Evolutionary conservation across 1,140 invertebrate genomes (phyloP), one percentile per base, ranked within the genome.

Genomic region (Drosophila jambulina): DNA sequence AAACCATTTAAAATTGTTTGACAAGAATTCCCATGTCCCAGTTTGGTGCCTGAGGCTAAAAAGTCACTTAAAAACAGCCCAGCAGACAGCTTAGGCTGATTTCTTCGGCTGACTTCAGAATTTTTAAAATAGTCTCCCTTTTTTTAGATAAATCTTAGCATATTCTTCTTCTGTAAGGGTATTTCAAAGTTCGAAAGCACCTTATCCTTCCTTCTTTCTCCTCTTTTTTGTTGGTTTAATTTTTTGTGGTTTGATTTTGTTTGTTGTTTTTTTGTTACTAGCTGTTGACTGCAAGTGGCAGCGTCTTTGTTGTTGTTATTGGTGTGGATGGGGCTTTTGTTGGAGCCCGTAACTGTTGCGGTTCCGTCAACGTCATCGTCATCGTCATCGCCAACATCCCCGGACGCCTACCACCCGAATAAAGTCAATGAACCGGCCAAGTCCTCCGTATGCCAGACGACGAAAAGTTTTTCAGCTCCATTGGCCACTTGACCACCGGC

Each of bases 291-390:
- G 62, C 62, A 65, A 65, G 38, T 62, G 62, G 56, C 57, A 62
- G 27, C 19, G 32, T 25, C 64, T 72, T 85, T 68, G 45, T 49
- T 65, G 67, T 59, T 69, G 27, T 38, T 75, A 60, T 61, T 67
- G 34, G 36, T 51, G 61, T 71, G 78, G 54, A 65, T 69, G 60
- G 51, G 45, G 53, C 58, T 29, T 71, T 45, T 67, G 51, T 74
- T 51, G 69, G 32, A 60, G 57, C 48, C 48, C 54, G 60, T 68
- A 82, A 80, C 83, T 86, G 82, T 87, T 86, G 83, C 83, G 77
- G 69, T 87, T 76, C 57, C 42, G 51, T 77, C 60, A 53, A 34
- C 69, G 58, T 53, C 70, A 59, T 49, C 64, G 34, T 27, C 53
- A 64, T 56, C 34, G n/a, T 25, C 61, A 60, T 45, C 15, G 13